Conservation (phyloP, 2,797 vertebrate genomes). For the Ispidina lecontei region DNA sequence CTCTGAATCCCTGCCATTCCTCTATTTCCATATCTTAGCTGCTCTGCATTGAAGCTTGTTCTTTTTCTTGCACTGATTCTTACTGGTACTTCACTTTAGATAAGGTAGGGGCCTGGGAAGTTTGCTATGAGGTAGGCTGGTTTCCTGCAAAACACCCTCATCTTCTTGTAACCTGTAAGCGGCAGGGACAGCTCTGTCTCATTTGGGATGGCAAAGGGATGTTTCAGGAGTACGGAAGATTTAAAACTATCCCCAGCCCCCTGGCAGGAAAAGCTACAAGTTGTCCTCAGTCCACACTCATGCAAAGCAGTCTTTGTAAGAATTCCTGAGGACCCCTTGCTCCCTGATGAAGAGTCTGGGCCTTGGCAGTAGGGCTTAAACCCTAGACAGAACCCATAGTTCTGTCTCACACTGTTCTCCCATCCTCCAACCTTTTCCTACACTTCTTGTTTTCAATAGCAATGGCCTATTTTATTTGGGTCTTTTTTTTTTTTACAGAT, state of each 20-base stretch:
- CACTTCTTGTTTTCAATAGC: not conserved
- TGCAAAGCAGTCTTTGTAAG: not conserved
- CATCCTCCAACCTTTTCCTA: not conserved
- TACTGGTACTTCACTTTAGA: not conserved
- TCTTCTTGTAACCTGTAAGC: accelerated
- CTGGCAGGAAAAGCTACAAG: not conserved
- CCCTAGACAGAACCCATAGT: not conserved
- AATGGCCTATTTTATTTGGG: not conserved
- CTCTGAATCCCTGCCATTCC: not conserved
- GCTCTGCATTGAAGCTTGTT: not conserved
- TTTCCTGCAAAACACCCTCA: not conserved
- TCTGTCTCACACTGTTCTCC: not conserved
- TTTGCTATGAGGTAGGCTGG: not conserved
- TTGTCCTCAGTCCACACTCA: not conserved
- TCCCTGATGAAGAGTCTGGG: not conserved
- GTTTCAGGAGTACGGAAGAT: not conserved
- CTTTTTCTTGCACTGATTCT: not conserved
- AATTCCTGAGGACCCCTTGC: not conserved
- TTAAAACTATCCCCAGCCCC: not conserved
- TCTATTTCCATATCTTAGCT: not conserved
- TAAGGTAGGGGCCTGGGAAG: not conserved
- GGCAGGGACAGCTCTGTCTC: not conserved
- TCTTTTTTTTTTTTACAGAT: not conserved
- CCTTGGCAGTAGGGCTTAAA: not conserved
- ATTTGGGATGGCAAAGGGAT: not conserved